These are phyloP conservation scores for Tonatia bakeri DNA, from an alignment of 2,113 vertebrate genomes.

Conservation along the genomic window DNA sequence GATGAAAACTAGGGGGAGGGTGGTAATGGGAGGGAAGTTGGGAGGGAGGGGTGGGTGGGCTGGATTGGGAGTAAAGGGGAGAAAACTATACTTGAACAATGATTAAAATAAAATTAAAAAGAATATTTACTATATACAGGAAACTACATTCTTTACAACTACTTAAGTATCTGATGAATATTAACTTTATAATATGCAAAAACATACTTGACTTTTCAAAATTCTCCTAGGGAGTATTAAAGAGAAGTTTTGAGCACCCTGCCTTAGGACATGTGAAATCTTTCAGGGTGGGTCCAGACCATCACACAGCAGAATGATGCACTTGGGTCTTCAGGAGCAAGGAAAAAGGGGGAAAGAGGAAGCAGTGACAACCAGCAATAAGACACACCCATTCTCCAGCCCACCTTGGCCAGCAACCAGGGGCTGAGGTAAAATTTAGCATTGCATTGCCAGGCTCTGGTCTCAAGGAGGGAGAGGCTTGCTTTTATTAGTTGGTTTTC, in stretches of 20 bases:
- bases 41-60: too few species aligned
- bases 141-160: neutral
- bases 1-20: too few species aligned
- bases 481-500: neutral
- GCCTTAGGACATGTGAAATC: neutral
- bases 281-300: neutral
- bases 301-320: rapidly evolving
- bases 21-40: too few species aligned
- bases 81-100: too few species aligned
- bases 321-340: neutral
- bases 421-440: neutral
- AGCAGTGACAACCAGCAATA: neutral
- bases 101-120: too few species aligned
- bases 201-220: neutral
- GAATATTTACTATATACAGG: neutral
- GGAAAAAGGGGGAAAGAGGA: rapidly evolving
- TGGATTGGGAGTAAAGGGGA: too few species aligned
- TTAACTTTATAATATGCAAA: neutral
- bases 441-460: too few species aligned
- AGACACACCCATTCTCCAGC: neutral
- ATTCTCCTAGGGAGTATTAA: neutral
- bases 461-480: too few species aligned
- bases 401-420: too few species aligned
- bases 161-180: neutral
- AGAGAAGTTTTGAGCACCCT: neutral